Conservation (phyloP, 2,797 vertebrate genomes). For the Cryptoprocta ferox region DNA sequence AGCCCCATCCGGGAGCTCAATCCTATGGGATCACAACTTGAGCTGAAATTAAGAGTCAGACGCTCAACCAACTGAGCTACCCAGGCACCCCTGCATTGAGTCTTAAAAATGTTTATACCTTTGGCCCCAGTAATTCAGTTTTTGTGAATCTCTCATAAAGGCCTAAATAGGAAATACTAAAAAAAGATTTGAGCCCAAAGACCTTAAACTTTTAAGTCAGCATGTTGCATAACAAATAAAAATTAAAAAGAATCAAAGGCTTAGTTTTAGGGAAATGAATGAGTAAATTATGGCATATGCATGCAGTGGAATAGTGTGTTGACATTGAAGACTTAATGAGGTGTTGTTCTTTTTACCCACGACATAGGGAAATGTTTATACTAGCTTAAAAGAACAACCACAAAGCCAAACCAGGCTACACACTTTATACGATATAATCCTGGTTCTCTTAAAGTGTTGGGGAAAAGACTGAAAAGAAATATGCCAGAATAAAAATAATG, state of each 20-base stretch:
- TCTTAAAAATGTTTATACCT: not conserved
- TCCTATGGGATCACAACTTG: no score
- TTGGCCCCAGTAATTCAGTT: not conserved
- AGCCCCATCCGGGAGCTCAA: no score
- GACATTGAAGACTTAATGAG: not conserved
- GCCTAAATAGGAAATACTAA: not conserved
- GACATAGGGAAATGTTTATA: not conserved
- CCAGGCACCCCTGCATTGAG: not conserved
- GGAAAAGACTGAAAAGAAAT: conserved; percentile 1
- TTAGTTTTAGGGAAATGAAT: conserved; percentile 15
- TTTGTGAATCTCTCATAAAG: not conserved
- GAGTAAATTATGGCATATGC: not conserved
- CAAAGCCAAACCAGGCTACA: not conserved
- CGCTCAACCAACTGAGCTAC: no score
- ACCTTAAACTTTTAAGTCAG: not conserved
- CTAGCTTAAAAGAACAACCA: not conserved
- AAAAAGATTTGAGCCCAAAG: not conserved
- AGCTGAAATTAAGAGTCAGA: no score
- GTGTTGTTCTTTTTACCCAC: not conserved
- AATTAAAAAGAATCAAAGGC: not conserved
- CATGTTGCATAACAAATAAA: not conserved
- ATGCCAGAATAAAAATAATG: not conserved
- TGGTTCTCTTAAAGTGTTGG: not conserved
- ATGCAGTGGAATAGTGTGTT: not conserved
- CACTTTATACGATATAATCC: not conserved